These are phyloP conservation scores for Drosophila subpulchrella DNA, from an alignment of 1,140 invertebrate species.

Conservation along the genomic window DNA sequence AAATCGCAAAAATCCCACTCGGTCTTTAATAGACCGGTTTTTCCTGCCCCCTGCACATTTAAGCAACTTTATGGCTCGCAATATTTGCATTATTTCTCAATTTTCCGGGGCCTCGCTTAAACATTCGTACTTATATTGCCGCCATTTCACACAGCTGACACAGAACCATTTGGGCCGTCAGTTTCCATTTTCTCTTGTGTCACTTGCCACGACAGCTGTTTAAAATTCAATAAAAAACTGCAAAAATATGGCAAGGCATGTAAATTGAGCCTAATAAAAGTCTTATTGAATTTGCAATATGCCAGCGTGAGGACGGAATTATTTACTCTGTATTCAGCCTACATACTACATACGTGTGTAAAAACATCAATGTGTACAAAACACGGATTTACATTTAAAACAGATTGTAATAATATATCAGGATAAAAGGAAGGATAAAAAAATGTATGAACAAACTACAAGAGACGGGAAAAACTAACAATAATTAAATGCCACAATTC, in stretches of 20 bases:
- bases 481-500: too few relatives aligned
- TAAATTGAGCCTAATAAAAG: constrained; percentile 79
- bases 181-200: constrained; percentile 47
- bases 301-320: constrained; percentile 41
- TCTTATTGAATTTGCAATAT: constrained; percentile 66
- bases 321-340: constrained; percentile 13
- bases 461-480: background rate
- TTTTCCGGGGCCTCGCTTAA: constrained; percentile 57
- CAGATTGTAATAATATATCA: constrained; percentile 21
- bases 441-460: background rate
- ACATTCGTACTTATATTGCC: constrained; percentile 52
- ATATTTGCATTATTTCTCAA: constrained; percentile 83
- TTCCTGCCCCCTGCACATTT: constrained; percentile 9
- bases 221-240: constrained; percentile 77
- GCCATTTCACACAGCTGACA: constrained; percentile 70
- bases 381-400: constrained; percentile 37
- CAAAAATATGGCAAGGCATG: constrained; percentile 57
- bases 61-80: constrained; percentile 58
- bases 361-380: background rate
- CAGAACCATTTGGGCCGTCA: constrained; percentile 40
- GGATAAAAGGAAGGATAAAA: background rate
- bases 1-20: constrained; percentile 12
- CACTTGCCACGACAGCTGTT: constrained; percentile 70
- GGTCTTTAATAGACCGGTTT: constrained; percentile 2
- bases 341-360: background rate